Conservation (phyloP, 2,797 vertebrate genomes). For the Hippopotamyrus pictus region DNA sequence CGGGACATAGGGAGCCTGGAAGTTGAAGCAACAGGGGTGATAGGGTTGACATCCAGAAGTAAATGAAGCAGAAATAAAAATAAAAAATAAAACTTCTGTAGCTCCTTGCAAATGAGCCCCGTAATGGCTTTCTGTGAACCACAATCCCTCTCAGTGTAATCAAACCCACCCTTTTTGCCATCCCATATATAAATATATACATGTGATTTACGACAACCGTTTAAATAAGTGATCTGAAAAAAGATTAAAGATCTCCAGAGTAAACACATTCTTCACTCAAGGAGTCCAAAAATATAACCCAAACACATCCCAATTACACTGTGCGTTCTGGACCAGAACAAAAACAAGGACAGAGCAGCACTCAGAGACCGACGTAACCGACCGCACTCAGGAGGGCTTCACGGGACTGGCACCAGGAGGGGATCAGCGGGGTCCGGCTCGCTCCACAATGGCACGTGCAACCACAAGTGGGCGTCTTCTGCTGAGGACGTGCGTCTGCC, state of each 20-base stretch:
- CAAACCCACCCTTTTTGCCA: constrained; percentile 25
- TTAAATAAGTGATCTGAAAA: constrained; percentile 23
- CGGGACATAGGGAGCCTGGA: background rate
- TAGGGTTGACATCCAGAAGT: background rate
- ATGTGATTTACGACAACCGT: constrained; percentile 25
- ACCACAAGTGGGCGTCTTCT: background rate
- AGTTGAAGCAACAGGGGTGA: background rate
- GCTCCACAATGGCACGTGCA: background rate
- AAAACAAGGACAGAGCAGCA: constrained; percentile 5
- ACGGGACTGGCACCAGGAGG: background rate
- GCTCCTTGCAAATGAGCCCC: constrained; percentile 19
- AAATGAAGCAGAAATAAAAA: background rate
- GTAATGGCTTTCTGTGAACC: constrained; percentile 24
- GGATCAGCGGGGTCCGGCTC: background rate
- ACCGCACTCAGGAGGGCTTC: background rate
- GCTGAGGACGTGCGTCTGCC: background rate
- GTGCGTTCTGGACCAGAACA: constrained; percentile 15
- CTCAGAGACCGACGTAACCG: background rate
- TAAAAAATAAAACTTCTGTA: background rate
- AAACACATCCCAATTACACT: constrained; percentile 30
- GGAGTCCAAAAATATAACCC: constrained; percentile 25
- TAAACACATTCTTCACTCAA: constrained; percentile 28
- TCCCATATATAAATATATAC: constrained; percentile 27
- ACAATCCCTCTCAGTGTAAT: constrained; percentile 22
- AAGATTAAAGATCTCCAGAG: constrained; percentile 28